A percentile compares a stretch with the other conserved stretches of the same genome.
Conservation (phyloP, 2,113 vertebrate species). For the Prionailurus viverrinus region DNA sequence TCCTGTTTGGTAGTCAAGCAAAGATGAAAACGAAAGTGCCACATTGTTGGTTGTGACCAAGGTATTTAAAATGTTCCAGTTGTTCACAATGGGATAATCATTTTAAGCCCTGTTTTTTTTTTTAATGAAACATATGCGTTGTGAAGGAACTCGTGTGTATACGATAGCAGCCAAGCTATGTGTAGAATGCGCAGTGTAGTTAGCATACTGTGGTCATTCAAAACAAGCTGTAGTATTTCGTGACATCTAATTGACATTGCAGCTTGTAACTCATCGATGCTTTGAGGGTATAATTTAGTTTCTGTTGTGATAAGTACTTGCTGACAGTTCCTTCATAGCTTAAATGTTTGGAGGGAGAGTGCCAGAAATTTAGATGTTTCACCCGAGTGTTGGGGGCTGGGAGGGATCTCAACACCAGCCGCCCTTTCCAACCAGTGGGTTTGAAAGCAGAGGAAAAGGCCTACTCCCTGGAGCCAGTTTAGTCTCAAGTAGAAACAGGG, state of each 20-base stretch:
- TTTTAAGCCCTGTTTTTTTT: conserved; percentile 21
- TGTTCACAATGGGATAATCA: conserved; percentile 29
- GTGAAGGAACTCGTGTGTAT: conserved; percentile 26
- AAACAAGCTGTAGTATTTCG: conserved; percentile 61
- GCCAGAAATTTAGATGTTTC: conserved; percentile 48
- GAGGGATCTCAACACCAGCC: neutral
- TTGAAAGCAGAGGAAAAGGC: conserved; percentile 16
- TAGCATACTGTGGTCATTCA: conserved; percentile 68
- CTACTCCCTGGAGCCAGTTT: neutral
- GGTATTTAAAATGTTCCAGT: conserved; percentile 42
- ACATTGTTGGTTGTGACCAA: conserved; percentile 34
- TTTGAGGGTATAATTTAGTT: conserved; percentile 62
- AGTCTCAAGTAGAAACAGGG: neutral
- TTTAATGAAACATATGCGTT: conserved; percentile 7
- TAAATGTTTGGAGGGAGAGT: neutral
- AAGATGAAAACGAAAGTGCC: conserved; percentile 66
- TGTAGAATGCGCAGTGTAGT: conserved; percentile 60
- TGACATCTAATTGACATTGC: conserved; percentile 62
- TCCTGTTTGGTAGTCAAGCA: conserved; percentile 69
- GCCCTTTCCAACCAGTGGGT: neutral
- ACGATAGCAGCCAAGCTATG: conserved; percentile 57
- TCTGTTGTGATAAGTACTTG: conserved; percentile 66
- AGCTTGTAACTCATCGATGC: conserved; percentile 52
- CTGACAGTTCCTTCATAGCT: conserved; percentile 54
- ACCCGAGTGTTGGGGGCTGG: neutral